A percentile compares a stretch with the other conserved stretches of the same genome.
phyloP scores from a whole-genome alignment of 2,113 vertebrate species.

The Gambusia holbrooki region DNA sequence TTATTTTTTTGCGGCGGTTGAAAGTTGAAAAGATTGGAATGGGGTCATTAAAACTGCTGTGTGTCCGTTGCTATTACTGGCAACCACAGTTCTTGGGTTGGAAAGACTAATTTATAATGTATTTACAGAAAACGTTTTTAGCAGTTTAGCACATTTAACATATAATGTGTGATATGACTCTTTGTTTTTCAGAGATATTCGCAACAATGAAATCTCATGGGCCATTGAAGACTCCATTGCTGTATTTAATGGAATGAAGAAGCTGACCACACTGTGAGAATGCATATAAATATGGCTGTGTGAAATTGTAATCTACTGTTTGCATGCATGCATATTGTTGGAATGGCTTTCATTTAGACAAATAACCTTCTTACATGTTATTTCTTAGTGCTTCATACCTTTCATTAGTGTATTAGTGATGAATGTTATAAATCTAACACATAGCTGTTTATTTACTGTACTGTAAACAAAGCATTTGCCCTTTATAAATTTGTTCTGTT shows the following conservation, averaged over 20 bases:
- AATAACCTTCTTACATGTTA: background rate
- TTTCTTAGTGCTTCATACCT: background rate
- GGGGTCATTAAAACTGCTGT: background rate
- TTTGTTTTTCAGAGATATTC: constrained; percentile 86
- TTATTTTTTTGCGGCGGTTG: no score
- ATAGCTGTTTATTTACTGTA: no score
- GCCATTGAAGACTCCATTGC: constrained; percentile 97
- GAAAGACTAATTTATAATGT: constrained; percentile 8
- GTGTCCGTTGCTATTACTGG: background rate
- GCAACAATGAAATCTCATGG: constrained; percentile 97
- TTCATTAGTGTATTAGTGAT: background rate
- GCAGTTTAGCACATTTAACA: constrained; percentile 5
- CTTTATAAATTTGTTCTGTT: background rate
- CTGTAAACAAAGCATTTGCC: background rate
- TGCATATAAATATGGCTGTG: background rate
- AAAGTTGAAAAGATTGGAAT: no score
- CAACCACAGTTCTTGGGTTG: background rate
- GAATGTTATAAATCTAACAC: no score
- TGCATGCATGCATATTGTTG: background rate
- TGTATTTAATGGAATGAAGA: constrained; percentile 93
- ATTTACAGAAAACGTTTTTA: background rate
- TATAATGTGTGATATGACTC: constrained; percentile 17
- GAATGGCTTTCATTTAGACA: constrained; percentile 3
- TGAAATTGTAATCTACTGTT: background rate
- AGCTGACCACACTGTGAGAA: constrained; percentile 89